phyloP scores from a whole-genome alignment of 2,888 invertebrate genomes.

The Acrobasis consociella region DNA sequence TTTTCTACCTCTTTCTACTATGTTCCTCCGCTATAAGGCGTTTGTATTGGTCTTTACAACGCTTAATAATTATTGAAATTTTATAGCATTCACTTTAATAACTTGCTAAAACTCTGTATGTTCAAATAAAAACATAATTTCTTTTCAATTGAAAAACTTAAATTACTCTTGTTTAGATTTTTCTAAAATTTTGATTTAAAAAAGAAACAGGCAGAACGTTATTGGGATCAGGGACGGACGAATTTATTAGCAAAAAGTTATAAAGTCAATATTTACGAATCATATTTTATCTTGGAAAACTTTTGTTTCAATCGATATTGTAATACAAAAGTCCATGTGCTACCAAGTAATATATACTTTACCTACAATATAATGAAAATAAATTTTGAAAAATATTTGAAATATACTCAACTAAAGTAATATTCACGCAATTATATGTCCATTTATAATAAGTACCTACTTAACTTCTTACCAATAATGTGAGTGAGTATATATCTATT shows the following conservation, averaged over 20 bases:
- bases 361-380: too few relatives aligned
- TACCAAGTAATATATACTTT: background rate
- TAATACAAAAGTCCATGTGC: background rate
- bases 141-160: too few relatives aligned
- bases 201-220: conserved; percentile 21
- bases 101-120: background rate
- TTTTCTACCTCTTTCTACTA: conserved; percentile 20
- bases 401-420: too few relatives aligned
- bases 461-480: background rate
- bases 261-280: conserved; percentile 23
- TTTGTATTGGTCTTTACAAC: conserved; percentile 2
- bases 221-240: conserved; percentile 54
- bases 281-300: conserved; percentile 3
- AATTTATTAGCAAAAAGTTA: conserved; percentile 49
- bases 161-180: background rate
- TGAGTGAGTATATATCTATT: background rate
- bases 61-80: background rate
- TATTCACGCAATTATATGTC: background rate
- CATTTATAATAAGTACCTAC: background rate
- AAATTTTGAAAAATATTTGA: too few relatives aligned
- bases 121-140: too few relatives aligned
- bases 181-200: background rate
- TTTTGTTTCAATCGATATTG: conserved; percentile 12
- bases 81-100: background rate
- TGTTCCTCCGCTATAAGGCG: background rate